Evolutionary conservation across 64 coral and sea anemone species (phyloP), one percentile per base, ranked within the genome.

Genomic region (Dendrophyllia cribrosa): DNA sequence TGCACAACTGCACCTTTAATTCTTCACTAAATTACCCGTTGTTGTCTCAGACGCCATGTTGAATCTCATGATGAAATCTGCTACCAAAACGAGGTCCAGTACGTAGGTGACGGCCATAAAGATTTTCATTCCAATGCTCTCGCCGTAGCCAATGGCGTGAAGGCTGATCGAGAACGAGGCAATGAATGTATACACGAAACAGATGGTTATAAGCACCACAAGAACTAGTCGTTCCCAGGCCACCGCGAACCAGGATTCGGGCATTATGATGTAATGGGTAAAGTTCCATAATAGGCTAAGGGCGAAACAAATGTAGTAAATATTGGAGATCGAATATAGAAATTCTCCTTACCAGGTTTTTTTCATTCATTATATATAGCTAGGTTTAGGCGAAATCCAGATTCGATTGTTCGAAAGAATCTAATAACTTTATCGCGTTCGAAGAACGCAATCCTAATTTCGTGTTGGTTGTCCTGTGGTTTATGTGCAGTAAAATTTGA

Each of bases 61-160:
- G 50, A 97, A 97, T 26, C 95, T 80, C 62, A 97, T 45, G 6
- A 97, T 22, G 25, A 94, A 94, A 72, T 97, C 95, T 22, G 68
- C 6, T 2, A 97, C 48, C 51, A 97, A 51, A 8, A 97, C 82
- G 14, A 81, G 1, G 70, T 97, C 95, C 64, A 97, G 63, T 64
- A 94, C 3, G 64, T 97, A 97, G 2, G 92, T 88, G 4, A 97
- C 11, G 34, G 50, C 74, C 74, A 97, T 16, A 9, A 97, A 22
- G 1, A 87, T 66, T 6, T 70, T 20, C 5, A 10, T 83, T 0
- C 71, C 56, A 17, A 34, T 13, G 10, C 16, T 83, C 62, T 97
- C 66, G 16, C 95, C 95, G 67, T 91, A 97, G 9, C 95, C 95
- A 65, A 91, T 26, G 55, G 81, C 53, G 17, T 97, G 88, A 52